Conservation (phyloP, 2,888 invertebrate species). For the Blastobasis lacticolella region DNA sequence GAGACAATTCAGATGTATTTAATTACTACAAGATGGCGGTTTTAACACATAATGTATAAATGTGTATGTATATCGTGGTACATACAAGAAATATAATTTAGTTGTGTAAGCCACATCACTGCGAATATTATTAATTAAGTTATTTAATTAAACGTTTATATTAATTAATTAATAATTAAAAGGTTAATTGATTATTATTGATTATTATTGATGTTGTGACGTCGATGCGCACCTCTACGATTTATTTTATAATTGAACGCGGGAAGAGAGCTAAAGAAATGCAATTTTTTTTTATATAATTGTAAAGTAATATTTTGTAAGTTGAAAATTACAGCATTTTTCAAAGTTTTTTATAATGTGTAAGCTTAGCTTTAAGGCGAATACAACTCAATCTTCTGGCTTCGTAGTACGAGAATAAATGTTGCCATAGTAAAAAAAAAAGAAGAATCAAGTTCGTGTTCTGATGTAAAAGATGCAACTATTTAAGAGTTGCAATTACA, state of each 20-base stretch:
- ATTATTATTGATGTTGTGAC: slow-evolving; percentile 53
- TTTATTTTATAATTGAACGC: slow-evolving; percentile 23
- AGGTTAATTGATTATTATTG: slow-evolving; percentile 20
- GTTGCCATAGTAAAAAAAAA: slow-evolving; percentile 62
- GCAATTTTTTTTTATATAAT: slow-evolving; percentile 38
- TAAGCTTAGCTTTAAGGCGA: slow-evolving; percentile 52
- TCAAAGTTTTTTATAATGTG: slow-evolving; percentile 26
- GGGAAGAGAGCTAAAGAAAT: slow-evolving; percentile 19
- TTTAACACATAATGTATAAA: slow-evolving; percentile 16
- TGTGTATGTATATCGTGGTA: slow-evolving; percentile 34
- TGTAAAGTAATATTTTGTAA: slow-evolving; percentile 30
- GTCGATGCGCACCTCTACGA: slow-evolving; percentile 48
- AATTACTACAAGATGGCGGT: slow-evolving; percentile 25
- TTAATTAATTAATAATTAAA: slow-evolving; percentile 19
- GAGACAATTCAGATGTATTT: not conserved
- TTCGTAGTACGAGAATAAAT: slow-evolving; percentile 35
- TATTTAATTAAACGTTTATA: slow-evolving; percentile 45
- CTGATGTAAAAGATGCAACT: slow-evolving; percentile 14
- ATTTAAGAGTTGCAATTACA: slow-evolving; percentile 25
- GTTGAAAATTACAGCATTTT: slow-evolving; percentile 38
- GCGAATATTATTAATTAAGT: slow-evolving; percentile 64
- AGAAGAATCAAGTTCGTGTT: slow-evolving; percentile 34
- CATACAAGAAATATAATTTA: slow-evolving; percentile 29
- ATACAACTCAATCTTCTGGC: slow-evolving; percentile 30
- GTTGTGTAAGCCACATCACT: slow-evolving; percentile 51